Percentiles rank a stretch among this genome's conserved stretches.
Evolutionary conservation across 92 coral and sea anemone genomes (phyloP).

Genomic region (Nematostella vectensis): DNA sequence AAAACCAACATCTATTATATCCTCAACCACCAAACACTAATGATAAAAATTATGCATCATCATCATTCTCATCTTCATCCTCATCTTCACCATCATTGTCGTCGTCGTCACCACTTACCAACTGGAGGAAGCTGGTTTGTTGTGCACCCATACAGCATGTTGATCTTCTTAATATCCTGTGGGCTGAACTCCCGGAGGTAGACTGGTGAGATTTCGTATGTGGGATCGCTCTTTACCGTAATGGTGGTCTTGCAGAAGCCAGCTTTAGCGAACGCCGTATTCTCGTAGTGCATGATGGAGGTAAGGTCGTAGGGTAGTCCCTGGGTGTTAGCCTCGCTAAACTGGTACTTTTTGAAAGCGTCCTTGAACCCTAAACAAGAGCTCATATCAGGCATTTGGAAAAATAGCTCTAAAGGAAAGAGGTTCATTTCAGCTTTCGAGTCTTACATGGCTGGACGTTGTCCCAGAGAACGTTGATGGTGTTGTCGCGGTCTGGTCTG

Average conservation of each 20-base stretch:
- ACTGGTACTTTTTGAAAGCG: conserved; percentile 60
- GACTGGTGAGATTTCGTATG: conserved; percentile 62
- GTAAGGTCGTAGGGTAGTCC: conserved; percentile 72
- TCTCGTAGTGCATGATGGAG: conserved; percentile 84
- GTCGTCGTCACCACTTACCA: conserved; percentile 40
- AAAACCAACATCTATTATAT: no score
- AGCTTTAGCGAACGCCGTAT: conserved; percentile 47
- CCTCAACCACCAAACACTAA: no score
- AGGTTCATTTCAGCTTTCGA: neutral
- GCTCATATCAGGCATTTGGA: no score
- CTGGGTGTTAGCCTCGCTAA: conserved; percentile 55
- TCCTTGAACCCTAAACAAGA: conserved; percentile 42
- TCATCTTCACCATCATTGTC: no score
- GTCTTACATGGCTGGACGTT: conserved; percentile 59
- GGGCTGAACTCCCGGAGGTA: conserved; percentile 64
- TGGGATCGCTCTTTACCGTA: conserved; percentile 44
- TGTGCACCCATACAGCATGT: conserved; percentile 61
- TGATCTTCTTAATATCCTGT: conserved; percentile 69
- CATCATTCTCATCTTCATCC: no score
- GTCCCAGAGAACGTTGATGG: conserved; percentile 52
- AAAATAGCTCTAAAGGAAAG: no score
- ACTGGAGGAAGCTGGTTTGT: conserved; percentile 44
- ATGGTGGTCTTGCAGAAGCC: conserved; percentile 77
- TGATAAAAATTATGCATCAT: no score
- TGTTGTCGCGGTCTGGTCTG: conserved; percentile 81